Base-by-base conservation (phyloP, 2,113 vertebrate species). In the Coryphaenoides rupestris region DNA sequence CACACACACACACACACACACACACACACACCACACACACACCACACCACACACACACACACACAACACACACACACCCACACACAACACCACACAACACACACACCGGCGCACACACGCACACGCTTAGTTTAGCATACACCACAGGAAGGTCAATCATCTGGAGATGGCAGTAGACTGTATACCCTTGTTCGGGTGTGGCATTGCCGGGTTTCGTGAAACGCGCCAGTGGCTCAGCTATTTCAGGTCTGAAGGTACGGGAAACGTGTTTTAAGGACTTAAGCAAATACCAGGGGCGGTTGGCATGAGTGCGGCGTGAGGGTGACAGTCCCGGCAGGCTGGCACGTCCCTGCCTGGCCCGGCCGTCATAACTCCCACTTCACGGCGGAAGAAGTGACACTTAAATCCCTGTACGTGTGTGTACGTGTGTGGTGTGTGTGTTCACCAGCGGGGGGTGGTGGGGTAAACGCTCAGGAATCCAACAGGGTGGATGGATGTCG, bases 291-390 rank as follows among this genome's bases (percentile, higher is more conserved):
- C 60, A 63, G 10, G 52, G 21, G 33, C 19, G n/a, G 10, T 14
- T 61, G 52, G 55, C 66, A 53, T 63, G 67, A 68, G 66, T 78
- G 65, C 62, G 50, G 69, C 65, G 69, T 69, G 70, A 56, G 70
- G n/a, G 62, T 68, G 65, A 62, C 19, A 14, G 54, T 40, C n/a
- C n/a, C n/a, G n/a, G n/a, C 33, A 40, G 33, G 33, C 33, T 19
- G 33, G 6, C 22, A 33, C 65, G 24, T 9, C n/a, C 7, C 6
- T 10, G 60, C 61, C n/a, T 19, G 59, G 16, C 21, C 23, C 10
- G 16, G 13, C 23, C 10, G 19, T 19, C 55, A 72, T 73, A 81
- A 81, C 70, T 65, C 47, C 23, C 23, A 66, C 62, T 70, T 73
- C 53, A 49, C 28, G 40, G 58, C 58, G 56, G 23, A 75, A 13